A percentile compares a stretch with the other conserved stretches of the same genome.
Evolutionary conservation across 2,797 vertebrate genomes (phyloP).

Genomic region (Micromesistius poutassou): DNA sequence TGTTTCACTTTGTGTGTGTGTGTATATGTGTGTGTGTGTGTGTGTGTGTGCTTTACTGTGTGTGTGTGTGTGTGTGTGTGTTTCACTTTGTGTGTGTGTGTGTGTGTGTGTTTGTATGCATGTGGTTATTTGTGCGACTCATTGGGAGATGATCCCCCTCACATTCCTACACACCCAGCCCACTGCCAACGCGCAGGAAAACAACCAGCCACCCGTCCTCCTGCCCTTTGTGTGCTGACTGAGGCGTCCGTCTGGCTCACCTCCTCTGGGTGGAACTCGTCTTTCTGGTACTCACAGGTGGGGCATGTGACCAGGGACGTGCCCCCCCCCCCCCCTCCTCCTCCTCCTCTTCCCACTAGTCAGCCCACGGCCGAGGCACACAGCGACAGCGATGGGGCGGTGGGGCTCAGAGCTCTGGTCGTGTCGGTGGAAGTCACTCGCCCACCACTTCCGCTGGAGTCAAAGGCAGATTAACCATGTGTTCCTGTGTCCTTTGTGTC

Average conservation of each 20-base stretch:
- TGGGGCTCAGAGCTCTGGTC: neutral
- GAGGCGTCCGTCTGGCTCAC: neutral
- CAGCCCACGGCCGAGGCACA: too few species aligned
- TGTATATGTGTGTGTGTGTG: too few species aligned
- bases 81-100: too few species aligned
- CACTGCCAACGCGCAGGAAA: neutral
- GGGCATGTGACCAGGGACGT: neutral
- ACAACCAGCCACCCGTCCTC: neutral
- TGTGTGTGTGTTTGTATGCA: neutral
- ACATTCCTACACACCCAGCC: neutral
- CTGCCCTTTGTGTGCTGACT: neutral
- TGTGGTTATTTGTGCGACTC: neutral
- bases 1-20: too few species aligned
- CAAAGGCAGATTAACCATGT: neutral
- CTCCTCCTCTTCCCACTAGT: neutral
- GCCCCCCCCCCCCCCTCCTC: too few species aligned
- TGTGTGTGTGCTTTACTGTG: too few species aligned
- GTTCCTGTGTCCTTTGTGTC: neutral
- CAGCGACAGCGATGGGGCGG: too few species aligned
- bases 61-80: slow-evolving; percentile 4
- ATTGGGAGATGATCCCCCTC: neutral
- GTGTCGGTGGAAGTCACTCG: neutral
- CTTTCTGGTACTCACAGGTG: neutral
- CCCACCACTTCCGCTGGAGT: too few species aligned
- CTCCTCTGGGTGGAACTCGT: neutral